Evolutionary conservation across 2,113 vertebrate species (phyloP).

Genomic region (Dipodomys merriami): DNA sequence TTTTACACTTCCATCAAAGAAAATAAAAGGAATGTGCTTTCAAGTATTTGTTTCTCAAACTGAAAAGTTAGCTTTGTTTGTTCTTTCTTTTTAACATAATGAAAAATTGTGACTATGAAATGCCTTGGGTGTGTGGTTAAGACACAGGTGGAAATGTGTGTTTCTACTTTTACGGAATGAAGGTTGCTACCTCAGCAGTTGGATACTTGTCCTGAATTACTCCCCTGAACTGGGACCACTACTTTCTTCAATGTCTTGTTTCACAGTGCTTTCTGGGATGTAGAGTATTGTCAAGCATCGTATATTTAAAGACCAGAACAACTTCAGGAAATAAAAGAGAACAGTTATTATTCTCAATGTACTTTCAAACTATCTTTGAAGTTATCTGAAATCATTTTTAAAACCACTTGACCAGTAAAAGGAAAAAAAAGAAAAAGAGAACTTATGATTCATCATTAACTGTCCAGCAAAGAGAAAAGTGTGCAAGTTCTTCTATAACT

Average conservation of each 20-base stretch:
- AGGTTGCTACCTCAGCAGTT: too few relatives aligned
- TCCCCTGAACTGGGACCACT: background rate
- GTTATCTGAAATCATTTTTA: slow-evolving; percentile 12
- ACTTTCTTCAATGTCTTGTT: background rate
- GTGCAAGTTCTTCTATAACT: too few relatives aligned
- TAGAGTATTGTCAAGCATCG: background rate
- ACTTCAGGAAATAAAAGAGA: slow-evolving; percentile 7
- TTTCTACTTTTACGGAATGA: too few relatives aligned
- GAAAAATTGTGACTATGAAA: background rate
- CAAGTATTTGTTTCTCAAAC: background rate
- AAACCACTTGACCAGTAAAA: background rate
- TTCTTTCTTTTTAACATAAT: background rate
- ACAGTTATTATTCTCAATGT: background rate
- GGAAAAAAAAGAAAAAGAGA: background rate
- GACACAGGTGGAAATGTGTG: too few relatives aligned
- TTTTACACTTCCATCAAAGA: background rate
- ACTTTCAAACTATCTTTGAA: background rate
- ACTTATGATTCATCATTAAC: background rate
- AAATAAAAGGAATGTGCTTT: background rate
- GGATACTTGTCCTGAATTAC: background rate
- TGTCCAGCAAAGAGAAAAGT: background rate
- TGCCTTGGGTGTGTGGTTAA: too few relatives aligned
- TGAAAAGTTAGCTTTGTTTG: background rate
- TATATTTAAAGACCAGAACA: background rate
- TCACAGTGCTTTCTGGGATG: background rate